These are phyloP conservation scores for Drosophila funebris DNA, from an alignment of 1,140 invertebrate species.

Conservation along the genomic window DNA sequence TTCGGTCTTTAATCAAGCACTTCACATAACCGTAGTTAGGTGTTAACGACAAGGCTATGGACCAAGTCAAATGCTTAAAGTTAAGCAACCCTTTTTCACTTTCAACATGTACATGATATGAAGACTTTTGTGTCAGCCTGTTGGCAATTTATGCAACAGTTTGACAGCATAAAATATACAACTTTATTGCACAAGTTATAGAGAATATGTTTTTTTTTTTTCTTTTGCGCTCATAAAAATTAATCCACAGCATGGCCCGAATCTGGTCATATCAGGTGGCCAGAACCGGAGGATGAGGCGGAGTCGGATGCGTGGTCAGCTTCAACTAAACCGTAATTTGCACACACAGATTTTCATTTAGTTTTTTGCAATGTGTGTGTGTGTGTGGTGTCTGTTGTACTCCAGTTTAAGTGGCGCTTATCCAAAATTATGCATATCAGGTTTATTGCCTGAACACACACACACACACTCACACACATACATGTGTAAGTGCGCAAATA, in stretches of 20 bases:
- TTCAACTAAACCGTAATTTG: slow-evolving; percentile 58
- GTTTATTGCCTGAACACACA: slow-evolving; percentile 61
- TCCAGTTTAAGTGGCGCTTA: slow-evolving; percentile 61
- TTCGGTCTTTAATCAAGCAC: slow-evolving; percentile 25
- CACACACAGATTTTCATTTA: slow-evolving; percentile 61
- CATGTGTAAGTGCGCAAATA: slow-evolving; percentile 1
- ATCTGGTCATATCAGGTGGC: background rate
- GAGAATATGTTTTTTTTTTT: slow-evolving; percentile 45
- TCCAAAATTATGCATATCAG: slow-evolving; percentile 76
- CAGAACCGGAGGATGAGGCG: background rate
- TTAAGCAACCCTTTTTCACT: slow-evolving; percentile 39
- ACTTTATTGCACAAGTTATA: slow-evolving; percentile 72
- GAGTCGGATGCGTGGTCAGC: slow-evolving; percentile 8
- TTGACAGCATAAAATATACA: slow-evolving; percentile 72
- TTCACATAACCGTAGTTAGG: slow-evolving; percentile 34
- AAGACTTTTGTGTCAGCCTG: slow-evolving; percentile 1
- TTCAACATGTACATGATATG: slow-evolving; percentile 24
- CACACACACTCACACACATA: slow-evolving; percentile 26
- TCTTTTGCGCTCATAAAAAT: slow-evolving; percentile 58
- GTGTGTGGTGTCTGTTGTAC: slow-evolving; percentile 6
- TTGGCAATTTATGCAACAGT: slow-evolving; percentile 77
- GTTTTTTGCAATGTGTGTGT: slow-evolving; percentile 16
- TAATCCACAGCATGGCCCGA: slow-evolving; percentile 17
- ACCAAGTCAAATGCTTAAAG: slow-evolving; percentile 49
- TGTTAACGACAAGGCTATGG: slow-evolving; percentile 53